Evolutionary conservation across 2,797 vertebrate genomes (phyloP).

Genomic region (Eupleurogrammus muticus): DNA sequence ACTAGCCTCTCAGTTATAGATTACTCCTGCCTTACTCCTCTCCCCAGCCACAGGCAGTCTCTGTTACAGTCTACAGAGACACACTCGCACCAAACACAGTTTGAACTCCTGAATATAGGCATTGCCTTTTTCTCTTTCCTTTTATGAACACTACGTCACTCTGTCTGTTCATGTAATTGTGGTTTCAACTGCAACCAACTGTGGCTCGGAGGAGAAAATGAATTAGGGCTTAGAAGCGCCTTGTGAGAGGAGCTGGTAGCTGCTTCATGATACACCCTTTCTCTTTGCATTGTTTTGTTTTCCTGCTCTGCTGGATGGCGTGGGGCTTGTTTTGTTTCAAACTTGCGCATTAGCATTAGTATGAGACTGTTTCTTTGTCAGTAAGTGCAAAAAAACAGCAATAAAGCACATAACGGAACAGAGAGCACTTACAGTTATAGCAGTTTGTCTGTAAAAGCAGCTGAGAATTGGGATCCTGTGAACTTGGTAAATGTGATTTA

Average conservation of each 20-base stretch:
- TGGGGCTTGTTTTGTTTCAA: conserved; percentile 40
- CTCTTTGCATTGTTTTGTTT: conserved; percentile 54
- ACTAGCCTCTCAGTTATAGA: conserved; percentile 83
- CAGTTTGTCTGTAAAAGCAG: conserved; percentile 7
- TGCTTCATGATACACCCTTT: conserved; percentile 61
- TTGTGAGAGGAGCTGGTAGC: conserved; percentile 66
- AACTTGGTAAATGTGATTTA: conserved; percentile 32
- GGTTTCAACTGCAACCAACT: conserved; percentile 75
- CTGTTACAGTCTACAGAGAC: conserved; percentile 75
- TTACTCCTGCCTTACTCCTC: conserved; percentile 78
- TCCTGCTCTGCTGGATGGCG: conserved; percentile 49
- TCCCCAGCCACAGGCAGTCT: conserved; percentile 76
- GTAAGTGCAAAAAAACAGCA: not conserved
- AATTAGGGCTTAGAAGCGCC: conserved; percentile 75
- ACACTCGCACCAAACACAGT: conserved; percentile 69
- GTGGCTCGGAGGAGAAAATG: conserved; percentile 74
- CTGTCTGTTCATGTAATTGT: conserved; percentile 78
- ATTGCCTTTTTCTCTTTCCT: conserved; percentile 72
- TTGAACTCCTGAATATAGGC: conserved; percentile 81
- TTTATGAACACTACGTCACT: conserved; percentile 80
- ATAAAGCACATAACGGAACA: not conserved
- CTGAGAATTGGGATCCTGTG: conserved; percentile 11
- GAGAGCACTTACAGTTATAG: not conserved
- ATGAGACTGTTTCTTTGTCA: conserved; percentile 31
- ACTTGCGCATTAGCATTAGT: conserved; percentile 16